Evolutionary conservation across 2,113 vertebrate genomes (phyloP).

Genomic region (Bothrops jararaca): DNA sequence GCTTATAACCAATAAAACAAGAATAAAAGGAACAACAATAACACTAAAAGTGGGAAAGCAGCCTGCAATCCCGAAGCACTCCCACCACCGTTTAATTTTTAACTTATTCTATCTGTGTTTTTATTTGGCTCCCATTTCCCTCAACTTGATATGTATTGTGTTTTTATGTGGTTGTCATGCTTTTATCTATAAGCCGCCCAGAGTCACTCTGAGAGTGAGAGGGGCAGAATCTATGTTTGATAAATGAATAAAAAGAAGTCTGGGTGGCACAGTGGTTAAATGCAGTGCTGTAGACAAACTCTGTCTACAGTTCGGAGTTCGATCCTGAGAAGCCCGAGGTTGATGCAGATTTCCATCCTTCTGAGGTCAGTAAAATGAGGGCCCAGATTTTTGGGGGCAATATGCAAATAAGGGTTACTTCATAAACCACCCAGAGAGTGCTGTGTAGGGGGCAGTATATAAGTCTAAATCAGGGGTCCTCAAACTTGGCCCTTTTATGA

Average conservation of each 20-base stretch:
- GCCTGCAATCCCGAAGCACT: not conserved
- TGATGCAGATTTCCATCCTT: not conserved
- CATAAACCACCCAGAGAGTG: not conserved
- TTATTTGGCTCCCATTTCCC: not conserved
- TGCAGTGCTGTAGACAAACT: not conserved
- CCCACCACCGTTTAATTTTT: not conserved
- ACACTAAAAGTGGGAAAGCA: not conserved
- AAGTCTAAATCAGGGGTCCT: not conserved
- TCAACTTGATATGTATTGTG: not conserved
- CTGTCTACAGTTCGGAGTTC: not conserved
- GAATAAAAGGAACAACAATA: not conserved
- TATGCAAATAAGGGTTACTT: not conserved
- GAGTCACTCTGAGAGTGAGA: not conserved
- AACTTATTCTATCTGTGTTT: not conserved
- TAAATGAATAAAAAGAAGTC: not conserved
- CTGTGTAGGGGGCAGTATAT: not conserved
- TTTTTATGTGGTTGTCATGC: not conserved
- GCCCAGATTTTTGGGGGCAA: not conserved
- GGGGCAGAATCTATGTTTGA: not conserved
- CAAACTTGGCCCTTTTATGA: no score
- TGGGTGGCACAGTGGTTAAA: not conserved
- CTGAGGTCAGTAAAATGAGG: not conserved
- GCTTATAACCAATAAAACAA: not conserved
- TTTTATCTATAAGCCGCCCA: not conserved
- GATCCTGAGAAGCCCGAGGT: not conserved